These are phyloP conservation scores for Lamprologus callipterus DNA, from an alignment of 2,113 vertebrate genomes.

Conservation along the genomic window DNA sequence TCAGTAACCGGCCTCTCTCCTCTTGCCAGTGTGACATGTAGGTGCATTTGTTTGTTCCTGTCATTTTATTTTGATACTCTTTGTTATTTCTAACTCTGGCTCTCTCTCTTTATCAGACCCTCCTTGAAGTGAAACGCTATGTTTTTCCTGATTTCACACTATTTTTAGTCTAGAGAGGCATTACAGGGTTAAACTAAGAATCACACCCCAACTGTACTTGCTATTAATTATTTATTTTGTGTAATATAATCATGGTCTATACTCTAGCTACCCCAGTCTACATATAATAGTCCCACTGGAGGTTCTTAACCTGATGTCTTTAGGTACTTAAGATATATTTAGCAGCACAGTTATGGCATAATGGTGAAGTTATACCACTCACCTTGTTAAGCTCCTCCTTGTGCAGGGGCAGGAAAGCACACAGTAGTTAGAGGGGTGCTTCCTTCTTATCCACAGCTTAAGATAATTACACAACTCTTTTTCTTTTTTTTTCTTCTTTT, in stretches of 20 bases:
- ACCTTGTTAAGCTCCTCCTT: background rate
- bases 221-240: background rate
- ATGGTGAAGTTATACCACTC: background rate
- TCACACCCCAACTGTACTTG: background rate
- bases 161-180: background rate
- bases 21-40: background rate
- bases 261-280: background rate
- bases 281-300: background rate
- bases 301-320: background rate
- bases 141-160: background rate
- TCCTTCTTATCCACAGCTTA: background rate
- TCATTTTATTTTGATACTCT: background rate
- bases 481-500: background rate
- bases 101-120: background rate
- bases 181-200: background rate
- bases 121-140: background rate
- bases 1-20: background rate
- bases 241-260: background rate
- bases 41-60: fast-evolving
- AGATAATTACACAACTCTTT: background rate
- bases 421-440: background rate
- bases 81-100: background rate
- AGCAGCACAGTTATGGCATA: background rate
- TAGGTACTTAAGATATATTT: background rate
- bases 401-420: background rate